A percentile compares a stretch with the other conserved stretches of the same genome.
Evolutionary conservation across 2,113 vertebrate species (phyloP).

Genomic region (Orthonyx spaldingii): DNA sequence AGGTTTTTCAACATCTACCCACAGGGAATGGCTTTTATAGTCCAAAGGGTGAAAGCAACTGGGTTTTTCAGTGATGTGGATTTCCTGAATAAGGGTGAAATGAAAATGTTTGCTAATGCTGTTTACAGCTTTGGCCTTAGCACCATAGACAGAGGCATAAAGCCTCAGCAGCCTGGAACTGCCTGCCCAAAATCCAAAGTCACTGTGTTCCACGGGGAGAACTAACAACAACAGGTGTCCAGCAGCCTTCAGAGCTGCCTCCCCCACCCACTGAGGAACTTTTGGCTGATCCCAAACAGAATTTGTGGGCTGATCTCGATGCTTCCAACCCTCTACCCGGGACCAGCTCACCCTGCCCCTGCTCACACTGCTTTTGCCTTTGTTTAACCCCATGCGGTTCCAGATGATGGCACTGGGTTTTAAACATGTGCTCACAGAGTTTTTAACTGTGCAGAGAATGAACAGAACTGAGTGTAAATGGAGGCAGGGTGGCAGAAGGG

Average conservation of each 20-base stretch:
- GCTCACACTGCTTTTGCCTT: neutral
- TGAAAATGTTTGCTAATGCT: neutral
- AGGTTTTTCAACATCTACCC: neutral
- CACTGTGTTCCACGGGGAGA: neutral
- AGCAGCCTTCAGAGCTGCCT: neutral
- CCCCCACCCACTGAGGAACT: neutral
- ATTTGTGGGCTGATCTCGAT: neutral
- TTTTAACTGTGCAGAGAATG: neutral
- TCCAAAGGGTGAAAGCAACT: neutral
- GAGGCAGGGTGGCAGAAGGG: neutral
- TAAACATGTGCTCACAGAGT: accelerated
- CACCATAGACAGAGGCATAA: neutral
- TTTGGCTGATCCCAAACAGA: neutral
- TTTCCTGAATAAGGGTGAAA: neutral
- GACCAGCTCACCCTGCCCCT: neutral
- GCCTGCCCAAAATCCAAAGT: neutral
- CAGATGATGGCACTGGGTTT: accelerated
- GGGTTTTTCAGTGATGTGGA: neutral
- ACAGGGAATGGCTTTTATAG: neutral
- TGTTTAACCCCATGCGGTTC: accelerated
- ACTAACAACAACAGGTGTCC: neutral
- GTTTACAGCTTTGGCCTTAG: neutral
- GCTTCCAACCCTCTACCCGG: neutral
- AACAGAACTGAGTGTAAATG: neutral
- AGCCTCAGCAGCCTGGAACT: neutral